A percentile compares a stretch with the other conserved stretches of the same genome.
These are phyloP conservation scores for Gopherus flavomarginatus DNA, from an alignment of 2,113 vertebrate genomes.

Conservation along the genomic window DNA sequence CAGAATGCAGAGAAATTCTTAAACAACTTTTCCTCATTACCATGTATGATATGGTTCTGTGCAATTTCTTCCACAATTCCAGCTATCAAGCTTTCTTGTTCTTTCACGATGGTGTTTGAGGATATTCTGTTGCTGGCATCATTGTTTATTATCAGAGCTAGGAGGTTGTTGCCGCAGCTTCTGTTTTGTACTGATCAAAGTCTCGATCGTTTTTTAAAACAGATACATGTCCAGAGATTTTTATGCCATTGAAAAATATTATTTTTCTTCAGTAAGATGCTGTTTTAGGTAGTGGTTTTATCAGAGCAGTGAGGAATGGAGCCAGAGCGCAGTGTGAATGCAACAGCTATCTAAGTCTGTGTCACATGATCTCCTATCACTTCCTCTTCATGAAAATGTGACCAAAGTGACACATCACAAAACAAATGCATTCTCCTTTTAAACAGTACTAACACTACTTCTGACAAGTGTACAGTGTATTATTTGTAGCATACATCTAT, in stretches of 20 bases:
- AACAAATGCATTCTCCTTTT: neutral
- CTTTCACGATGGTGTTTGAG: neutral
- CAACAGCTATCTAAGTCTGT: neutral
- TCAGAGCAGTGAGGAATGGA: neutral
- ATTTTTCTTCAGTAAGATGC: neutral
- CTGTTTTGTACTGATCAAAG: neutral
- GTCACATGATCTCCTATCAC: neutral
- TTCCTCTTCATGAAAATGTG: neutral
- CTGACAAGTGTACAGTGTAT: neutral
- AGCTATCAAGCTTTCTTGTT: neutral
- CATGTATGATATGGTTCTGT: neutral
- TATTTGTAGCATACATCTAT: neutral
- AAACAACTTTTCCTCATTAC: neutral
- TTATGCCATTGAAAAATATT: neutral
- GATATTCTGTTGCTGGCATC: neutral
- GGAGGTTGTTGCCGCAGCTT: neutral
- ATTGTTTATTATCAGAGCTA: neutral
- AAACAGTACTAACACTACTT: neutral
- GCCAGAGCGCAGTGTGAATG: neutral
- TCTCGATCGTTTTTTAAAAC: neutral
- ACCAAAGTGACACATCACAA: neutral
- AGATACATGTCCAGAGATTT: neutral
- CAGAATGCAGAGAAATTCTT: neutral
- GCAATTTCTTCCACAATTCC: neutral
- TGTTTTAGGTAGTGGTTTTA: neutral